Conservation (phyloP, 2,113 vertebrate genomes). For the Nestor notabilis region DNA sequence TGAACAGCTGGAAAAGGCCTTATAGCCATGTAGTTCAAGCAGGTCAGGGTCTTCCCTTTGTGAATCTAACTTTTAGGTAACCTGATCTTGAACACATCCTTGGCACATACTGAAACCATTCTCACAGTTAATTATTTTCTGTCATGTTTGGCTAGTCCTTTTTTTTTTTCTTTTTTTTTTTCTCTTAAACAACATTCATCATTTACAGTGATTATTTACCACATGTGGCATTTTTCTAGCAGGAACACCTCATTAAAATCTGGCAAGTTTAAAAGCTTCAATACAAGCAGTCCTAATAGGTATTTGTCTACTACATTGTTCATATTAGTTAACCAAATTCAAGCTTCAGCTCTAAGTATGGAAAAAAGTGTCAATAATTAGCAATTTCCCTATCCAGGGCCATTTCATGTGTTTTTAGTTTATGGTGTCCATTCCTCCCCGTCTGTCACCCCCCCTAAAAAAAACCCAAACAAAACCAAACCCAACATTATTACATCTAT, state of each 20-base stretch:
- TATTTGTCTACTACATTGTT: neutral
- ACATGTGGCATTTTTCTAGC: neutral
- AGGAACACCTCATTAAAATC: neutral
- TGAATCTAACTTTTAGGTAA: neutral
- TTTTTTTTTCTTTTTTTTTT: neutral
- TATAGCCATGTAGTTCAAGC: neutral
- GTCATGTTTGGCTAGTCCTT: neutral
- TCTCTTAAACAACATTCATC: neutral
- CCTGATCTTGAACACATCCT: neutral
- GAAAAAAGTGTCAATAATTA: neutral
- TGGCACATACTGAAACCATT: neutral
- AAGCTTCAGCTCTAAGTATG: neutral
- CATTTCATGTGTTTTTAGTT: neutral
- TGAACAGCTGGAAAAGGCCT: neutral
- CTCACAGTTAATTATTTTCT: neutral
- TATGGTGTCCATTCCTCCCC: neutral
- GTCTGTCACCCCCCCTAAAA: neutral
- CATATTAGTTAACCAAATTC: neutral
- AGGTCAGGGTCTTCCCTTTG: neutral
- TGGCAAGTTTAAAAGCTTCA: neutral
- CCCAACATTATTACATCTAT: neutral
- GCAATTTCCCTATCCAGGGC: neutral
- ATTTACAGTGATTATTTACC: neutral
- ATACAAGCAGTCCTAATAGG: neutral
- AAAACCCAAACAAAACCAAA: neutral